Base-by-base conservation (phyloP, 2,113 vertebrate genomes). In the Chloropsis hardwickii region DNA sequence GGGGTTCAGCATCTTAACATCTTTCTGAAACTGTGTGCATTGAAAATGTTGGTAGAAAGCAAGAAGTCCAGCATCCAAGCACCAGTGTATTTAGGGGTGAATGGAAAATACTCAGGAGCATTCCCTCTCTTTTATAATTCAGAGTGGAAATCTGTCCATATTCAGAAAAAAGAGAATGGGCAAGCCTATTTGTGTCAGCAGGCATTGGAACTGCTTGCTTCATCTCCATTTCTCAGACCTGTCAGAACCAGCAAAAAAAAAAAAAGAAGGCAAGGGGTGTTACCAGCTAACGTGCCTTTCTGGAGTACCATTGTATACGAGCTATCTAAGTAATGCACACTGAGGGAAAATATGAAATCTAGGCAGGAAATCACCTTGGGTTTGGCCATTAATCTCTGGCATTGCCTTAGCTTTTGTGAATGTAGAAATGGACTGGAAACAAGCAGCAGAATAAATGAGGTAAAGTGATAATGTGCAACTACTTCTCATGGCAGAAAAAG, bases 251-350 rank as follows among this genome's bases (percentile, higher is more conserved):
- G 16, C 5, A 27, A 27, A 44, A 27, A 28, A 33, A 39, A n/a
- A 37, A 37, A 37, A 58, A 48, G 4, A 3, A 29, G 29, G 11
- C 3, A 31, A 18, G 17, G 16, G 7, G 3, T 47, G 7, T n/a
- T 71, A 16, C 8, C 11, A 64, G 28, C 28, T 88, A 73, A 16
- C 0, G 4, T 31, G 22, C 9, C 17, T 73, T 69, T 50, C 69
- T 86, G 40, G 20, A 83, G 39, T 11, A 20, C 57, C 0, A 0
- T 1, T 69, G 10, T 47, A 2, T 11, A 4, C 31, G 51, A 35
- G 19, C 39, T 21, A 12, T 50, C 31, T 31, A 17, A 65, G 35
- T 33, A 45, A 48, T 2, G 3, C 5, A 27, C 0, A 0, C 24
- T 4, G 6, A 65, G 20, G 11, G 11, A 29, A 10, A 11, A 10